Evolutionary conservation across 2,797 vertebrate genomes (phyloP).

Genomic region (Sciurus carolinensis): DNA sequence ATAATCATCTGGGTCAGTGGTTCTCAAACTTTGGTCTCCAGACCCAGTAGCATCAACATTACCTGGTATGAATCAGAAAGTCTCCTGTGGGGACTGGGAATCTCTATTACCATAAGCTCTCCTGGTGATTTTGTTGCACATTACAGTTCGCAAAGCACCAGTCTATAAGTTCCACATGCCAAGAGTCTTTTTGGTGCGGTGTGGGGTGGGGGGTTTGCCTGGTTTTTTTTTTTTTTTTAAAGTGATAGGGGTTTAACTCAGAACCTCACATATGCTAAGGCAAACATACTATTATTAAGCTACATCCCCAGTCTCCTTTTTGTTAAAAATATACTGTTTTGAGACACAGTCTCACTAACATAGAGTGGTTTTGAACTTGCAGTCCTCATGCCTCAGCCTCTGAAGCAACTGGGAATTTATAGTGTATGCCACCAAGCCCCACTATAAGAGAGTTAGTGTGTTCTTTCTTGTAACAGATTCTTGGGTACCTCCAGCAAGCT

Average conservation of each 20-base stretch:
- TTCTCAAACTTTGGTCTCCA: background rate
- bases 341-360: too few relatives aligned
- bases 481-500: background rate
- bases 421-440: too few relatives aligned
- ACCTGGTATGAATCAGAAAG: background rate
- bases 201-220: too few relatives aligned
- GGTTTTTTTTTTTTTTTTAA: too few relatives aligned
- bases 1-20: background rate
- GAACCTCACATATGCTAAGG: too few relatives aligned
- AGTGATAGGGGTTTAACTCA: too few relatives aligned
- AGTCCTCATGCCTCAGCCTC: too few relatives aligned
- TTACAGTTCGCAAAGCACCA: background rate
- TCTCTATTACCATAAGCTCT: background rate
- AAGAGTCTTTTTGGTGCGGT: background rate
- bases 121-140: background rate
- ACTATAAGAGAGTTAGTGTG: background rate
- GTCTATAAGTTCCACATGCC: background rate
- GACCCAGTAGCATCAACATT: background rate
- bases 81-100: background rate
- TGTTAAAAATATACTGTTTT: too few relatives aligned
- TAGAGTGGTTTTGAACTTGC: too few relatives aligned
- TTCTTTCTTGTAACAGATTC: slow-evolving; percentile 27
- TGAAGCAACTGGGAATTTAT: too few relatives aligned
- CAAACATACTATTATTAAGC: too few relatives aligned
- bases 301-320: too few relatives aligned